Conservation (phyloP, 1,140 invertebrate genomes). For the Plectrocnemia conspersa region DNA sequence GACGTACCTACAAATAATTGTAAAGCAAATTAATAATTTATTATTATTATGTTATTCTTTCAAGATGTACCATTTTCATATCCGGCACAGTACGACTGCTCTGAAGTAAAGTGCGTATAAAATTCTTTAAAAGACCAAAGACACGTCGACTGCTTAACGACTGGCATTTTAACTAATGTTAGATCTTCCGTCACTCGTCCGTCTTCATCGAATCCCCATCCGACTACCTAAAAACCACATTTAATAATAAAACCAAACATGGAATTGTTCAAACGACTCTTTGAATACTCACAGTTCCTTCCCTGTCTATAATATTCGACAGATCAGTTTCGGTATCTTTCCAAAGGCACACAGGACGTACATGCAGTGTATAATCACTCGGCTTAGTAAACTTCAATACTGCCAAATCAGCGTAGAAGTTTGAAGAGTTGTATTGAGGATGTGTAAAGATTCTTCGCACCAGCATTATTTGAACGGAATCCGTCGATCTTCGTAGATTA, state of each 20-base stretch:
- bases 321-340: conserved; percentile 45
- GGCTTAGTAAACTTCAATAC: conserved; percentile 49
- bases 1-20: conserved; percentile 44
- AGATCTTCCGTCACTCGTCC: conserved; percentile 51
- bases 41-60: conserved; percentile 23
- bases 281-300: conserved; percentile 44
- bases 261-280: not conserved
- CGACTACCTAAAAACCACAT: conserved; percentile 52
- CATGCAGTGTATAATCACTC: conserved; percentile 48
- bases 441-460: conserved; percentile 53
- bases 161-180: conserved; percentile 52
- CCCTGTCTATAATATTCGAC: conserved; percentile 46
- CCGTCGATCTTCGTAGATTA: conserved; percentile 48
- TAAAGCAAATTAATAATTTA: not conserved
- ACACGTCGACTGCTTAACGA: conserved; percentile 53
- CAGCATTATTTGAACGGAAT: conserved; percentile 45
- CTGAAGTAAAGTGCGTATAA: conserved; percentile 52
- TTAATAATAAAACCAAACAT: conserved; percentile 3
- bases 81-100: conserved; percentile 61
- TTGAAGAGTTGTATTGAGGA: conserved; percentile 54
- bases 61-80: conserved; percentile 47
- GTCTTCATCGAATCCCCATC: conserved; percentile 58
- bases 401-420: conserved; percentile 55
- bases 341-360: conserved; percentile 61
- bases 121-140: conserved; percentile 54